A percentile compares a stretch with the other conserved stretches of the same genome.
Evolutionary conservation across 1,140 invertebrate species (phyloP).

Genomic region (Steinernema khuongi): DNA sequence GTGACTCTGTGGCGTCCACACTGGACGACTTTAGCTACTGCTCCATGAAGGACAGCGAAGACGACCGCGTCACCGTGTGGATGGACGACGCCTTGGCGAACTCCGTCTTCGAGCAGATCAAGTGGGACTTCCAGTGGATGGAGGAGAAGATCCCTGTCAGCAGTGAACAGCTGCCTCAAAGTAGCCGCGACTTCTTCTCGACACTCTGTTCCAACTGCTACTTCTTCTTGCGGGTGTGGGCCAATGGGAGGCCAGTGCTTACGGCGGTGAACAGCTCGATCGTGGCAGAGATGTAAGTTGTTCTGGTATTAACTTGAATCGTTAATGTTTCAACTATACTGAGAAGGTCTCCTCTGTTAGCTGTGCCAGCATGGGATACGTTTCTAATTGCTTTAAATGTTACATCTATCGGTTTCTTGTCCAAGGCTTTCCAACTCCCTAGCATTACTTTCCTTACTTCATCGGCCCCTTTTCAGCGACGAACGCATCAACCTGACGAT

Average conservation of each 20-base stretch:
- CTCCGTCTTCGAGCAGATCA: conserved; percentile 32
- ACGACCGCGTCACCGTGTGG: conserved; percentile 48
- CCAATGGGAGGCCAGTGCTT: conserved; percentile 48
- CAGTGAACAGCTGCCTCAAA: conserved; percentile 43
- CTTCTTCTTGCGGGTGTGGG: conserved; percentile 51
- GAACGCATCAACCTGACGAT: conserved; percentile 53
- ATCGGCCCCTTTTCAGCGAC: conserved; percentile 40
- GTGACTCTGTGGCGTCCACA: background rate
- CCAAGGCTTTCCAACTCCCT: background rate
- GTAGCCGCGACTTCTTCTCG: conserved; percentile 53
- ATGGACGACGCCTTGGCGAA: conserved; percentile 47
- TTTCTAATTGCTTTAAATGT: no score
- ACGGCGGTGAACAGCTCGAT: conserved; percentile 44
- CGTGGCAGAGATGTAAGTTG: conserved; percentile 45
- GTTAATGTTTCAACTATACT: no score
- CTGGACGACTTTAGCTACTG: conserved; percentile 16
- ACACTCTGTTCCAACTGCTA: conserved; percentile 53
- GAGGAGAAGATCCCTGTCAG: conserved; percentile 52
- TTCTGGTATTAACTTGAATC: no score
- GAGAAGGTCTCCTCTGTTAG: conserved; percentile 8
- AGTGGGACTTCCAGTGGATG: conserved; percentile 38
- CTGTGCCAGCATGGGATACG: conserved; percentile 21
- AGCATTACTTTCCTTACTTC: conserved; percentile 23
- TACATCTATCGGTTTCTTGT: no score
- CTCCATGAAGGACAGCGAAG: conserved; percentile 34